Base-by-base conservation (phyloP, 1,140 invertebrate species). In the Tenebrio molitor region DNA sequence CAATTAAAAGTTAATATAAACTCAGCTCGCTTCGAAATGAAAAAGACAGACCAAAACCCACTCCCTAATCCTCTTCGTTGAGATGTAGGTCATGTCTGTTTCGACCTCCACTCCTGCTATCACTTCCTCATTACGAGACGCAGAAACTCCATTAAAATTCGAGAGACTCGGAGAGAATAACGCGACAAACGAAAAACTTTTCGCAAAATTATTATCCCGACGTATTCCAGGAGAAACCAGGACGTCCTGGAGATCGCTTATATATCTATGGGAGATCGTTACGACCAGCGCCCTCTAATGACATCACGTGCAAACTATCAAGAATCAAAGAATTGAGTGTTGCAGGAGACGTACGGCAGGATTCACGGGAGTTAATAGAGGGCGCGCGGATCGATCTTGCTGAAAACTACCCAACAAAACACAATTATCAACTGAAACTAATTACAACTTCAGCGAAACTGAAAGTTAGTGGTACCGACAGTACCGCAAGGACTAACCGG, bases 251-350 rank as follows among this genome's bases (percentile, higher is more conserved):
- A 44, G n/a, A n/a, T n/a, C n/a, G n/a, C n/a, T n/a, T n/a, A n/a
- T n/a, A n/a, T n/a, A n/a, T n/a, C n/a, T n/a, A n/a, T n/a, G n/a
- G n/a, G n/a, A n/a, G n/a, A 15, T 33, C 6, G 42, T 16, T 46
- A 46, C 42, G 16, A 46, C 1, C 17, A 50, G 44, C 44, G 44
- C 44, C 44, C 44, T 50, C 44, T 21, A 17, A 50, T 0, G 2
- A 6, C 17, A 10, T 17, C 15, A 8, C 44, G 17, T 50, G 15
- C 8, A 21, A 10, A 50, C 44, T 50, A 50, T 21, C 44, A 50
- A 12, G 19, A 50, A 50, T 50, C 44, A 50, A 50, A 50, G 44
- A 50, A 50, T 50, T n/a, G 44, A 17, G 6, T 50, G 44, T 50
- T 50, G 44, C 17, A 50, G 44, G 17, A 17, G 5, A 19, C 8